Percentiles rank a stretch among this genome's conserved stretches.
phyloP scores from a whole-genome alignment of 2,113 vertebrate genomes.

The Amblyornis subalaris region DNA sequence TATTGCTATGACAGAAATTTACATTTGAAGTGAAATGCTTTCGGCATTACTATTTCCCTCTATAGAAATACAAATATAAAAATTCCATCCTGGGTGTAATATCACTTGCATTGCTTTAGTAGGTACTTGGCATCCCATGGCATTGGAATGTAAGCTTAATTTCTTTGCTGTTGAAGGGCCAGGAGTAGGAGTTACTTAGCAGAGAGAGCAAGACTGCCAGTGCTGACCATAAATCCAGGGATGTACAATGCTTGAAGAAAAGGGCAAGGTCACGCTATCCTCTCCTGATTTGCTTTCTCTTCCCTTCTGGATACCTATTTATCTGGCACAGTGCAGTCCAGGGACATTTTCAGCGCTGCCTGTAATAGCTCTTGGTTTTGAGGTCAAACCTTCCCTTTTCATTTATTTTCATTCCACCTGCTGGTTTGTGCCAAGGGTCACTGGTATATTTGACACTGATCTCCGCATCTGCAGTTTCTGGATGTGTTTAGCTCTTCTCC shows the following conservation, averaged over 20 bases:
- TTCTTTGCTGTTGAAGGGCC: background rate
- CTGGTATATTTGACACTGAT: background rate
- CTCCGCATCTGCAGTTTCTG: background rate
- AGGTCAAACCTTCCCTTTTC: background rate
- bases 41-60: background rate
- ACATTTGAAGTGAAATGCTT: background rate
- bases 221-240: background rate
- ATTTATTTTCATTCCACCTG: background rate
- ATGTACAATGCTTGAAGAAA: background rate
- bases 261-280: background rate
- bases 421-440: background rate
- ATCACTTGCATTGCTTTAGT: background rate
- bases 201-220: background rate
- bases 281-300: background rate
- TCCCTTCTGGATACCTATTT: background rate
- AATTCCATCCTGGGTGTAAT: background rate
- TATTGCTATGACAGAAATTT: background rate
- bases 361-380: background rate
- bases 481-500: background rate
- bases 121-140: fast-evolving
- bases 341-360: background rate
- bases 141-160: background rate
- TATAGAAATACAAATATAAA: background rate
- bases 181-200: background rate
- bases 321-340: background rate